These are phyloP conservation scores for Geophilus truncorum DNA, from an alignment of 2,888 invertebrate species.

Conservation along the genomic window DNA sequence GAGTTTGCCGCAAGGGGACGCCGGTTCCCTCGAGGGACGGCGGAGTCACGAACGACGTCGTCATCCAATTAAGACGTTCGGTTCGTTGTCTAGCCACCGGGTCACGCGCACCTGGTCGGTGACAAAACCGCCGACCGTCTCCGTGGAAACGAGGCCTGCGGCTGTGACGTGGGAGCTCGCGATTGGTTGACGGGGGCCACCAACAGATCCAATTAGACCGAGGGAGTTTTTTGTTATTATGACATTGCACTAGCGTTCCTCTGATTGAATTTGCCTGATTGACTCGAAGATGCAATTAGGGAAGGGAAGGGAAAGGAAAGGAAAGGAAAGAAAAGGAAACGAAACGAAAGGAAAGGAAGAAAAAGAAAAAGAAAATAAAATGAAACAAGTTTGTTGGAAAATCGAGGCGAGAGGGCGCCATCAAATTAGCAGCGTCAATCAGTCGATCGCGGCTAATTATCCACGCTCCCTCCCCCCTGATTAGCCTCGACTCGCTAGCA, in stretches of 20 bases:
- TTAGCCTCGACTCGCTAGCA: background rate
- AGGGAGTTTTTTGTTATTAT: background rate
- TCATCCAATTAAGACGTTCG: background rate
- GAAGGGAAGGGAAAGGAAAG: background rate
- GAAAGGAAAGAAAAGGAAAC: background rate
- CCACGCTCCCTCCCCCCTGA: background rate
- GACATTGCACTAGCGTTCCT: background rate
- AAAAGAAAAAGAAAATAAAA: background rate
- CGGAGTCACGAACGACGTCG: background rate
- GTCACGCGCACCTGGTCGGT: constrained; percentile 10
- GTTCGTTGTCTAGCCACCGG: background rate
- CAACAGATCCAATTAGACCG: background rate
- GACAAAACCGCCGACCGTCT: background rate
- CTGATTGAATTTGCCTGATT: constrained; percentile 1
- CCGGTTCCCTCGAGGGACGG: background rate
- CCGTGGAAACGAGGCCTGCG: background rate
- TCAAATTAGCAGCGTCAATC: background rate
- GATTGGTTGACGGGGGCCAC: background rate
- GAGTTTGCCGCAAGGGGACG: background rate
- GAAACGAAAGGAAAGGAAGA: background rate
- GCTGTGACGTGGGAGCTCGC: background rate
- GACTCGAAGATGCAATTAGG: background rate
- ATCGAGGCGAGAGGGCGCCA: background rate
- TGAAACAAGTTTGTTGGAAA: background rate
- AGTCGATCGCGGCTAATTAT: background rate